phyloP scores from a whole-genome alignment of 2,797 vertebrate genomes.

The Nyctalus aviator region DNA sequence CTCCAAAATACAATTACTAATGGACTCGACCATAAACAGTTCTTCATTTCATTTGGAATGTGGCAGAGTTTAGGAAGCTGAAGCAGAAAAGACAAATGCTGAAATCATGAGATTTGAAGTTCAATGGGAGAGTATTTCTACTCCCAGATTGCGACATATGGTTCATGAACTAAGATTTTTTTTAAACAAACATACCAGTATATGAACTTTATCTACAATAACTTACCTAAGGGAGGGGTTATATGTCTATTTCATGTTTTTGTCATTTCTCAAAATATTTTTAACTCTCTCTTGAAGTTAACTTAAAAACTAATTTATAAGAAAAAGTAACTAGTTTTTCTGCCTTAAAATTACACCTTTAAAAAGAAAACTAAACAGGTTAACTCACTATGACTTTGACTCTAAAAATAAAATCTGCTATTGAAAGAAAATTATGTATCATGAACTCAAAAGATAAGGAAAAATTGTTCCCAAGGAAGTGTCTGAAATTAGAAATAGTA shows the following conservation, averaged over 20 bases:
- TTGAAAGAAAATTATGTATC: background rate
- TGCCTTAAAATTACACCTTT: background rate
- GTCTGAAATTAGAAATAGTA: constrained; percentile 35
- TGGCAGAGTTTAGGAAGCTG: background rate
- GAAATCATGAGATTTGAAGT: background rate
- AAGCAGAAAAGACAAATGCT: constrained; percentile 7
- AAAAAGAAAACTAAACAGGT: background rate
- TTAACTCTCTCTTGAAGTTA: background rate
- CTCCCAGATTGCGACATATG: background rate
- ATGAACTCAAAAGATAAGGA: background rate
- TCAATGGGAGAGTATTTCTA: background rate
- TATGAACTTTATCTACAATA: background rate
- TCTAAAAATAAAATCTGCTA: constrained; percentile 38
- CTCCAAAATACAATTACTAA: background rate
- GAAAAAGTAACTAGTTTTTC: background rate
- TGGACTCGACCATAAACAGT: background rate
- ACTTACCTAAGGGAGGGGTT: background rate
- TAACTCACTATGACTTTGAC: background rate
- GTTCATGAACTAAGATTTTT: background rate
- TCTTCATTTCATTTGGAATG: background rate
- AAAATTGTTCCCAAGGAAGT: background rate
- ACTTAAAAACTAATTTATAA: background rate
- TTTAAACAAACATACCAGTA: background rate
- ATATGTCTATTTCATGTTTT: background rate
- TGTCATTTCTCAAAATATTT: constrained; percentile 27